Evolutionary conservation across 2,113 vertebrate species (phyloP).

Genomic region (Cinclus mexicanus): DNA sequence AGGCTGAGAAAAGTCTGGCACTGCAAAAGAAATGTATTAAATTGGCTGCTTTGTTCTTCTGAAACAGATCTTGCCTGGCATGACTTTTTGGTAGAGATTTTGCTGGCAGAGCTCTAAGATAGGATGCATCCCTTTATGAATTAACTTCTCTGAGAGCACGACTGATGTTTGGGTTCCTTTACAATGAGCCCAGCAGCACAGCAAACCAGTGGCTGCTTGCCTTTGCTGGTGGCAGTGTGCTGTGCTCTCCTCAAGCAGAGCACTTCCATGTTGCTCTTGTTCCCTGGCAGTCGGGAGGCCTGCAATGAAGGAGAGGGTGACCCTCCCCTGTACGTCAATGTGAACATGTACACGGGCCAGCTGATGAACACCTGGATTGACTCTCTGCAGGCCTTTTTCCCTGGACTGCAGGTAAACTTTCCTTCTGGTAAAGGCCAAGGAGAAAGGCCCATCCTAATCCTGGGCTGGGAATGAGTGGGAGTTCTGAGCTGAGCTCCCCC

Average conservation of each 20-base stretch:
- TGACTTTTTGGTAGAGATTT: not conserved
- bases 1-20: not conserved
- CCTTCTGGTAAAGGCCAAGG: fast-evolving
- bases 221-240: not conserved
- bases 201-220: fast-evolving
- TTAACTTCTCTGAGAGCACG: not conserved
- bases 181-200: not conserved
- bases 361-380: constrained; percentile 99
- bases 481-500: not conserved
- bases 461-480: not conserved
- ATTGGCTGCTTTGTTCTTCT: not conserved
- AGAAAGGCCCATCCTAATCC: not conserved
- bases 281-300: constrained; percentile 82
- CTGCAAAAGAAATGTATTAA: not conserved
- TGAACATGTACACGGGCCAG: constrained; percentile 97
- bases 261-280: not conserved
- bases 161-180: not conserved
- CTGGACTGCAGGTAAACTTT: constrained; percentile 88
- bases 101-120: not conserved
- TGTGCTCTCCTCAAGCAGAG: not conserved
- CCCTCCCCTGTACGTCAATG: constrained; percentile 95
- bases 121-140: too few relatives aligned
- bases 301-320: constrained; percentile 98
- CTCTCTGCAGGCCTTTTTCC: constrained; percentile 98
- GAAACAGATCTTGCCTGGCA: not conserved